Conservation (phyloP, 2,888 invertebrate genomes). For the Branchipolynoe longqiensis region DNA sequence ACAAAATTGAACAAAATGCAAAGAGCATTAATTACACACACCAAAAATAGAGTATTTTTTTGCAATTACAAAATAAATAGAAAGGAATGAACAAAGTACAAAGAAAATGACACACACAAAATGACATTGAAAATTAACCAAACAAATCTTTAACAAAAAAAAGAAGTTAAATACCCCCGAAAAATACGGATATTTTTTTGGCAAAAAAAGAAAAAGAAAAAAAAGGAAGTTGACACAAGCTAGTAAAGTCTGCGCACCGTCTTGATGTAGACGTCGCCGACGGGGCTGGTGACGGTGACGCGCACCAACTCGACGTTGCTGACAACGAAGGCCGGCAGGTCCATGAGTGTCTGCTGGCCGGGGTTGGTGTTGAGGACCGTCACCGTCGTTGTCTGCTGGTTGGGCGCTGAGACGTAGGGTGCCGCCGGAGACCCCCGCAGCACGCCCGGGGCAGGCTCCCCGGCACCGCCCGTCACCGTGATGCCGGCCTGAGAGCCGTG, state of each 20-base stretch:
- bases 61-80: background rate
- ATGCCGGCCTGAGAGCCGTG: background rate
- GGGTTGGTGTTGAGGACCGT: background rate
- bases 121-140: background rate
- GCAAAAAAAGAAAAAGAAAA: background rate
- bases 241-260: too few species aligned
- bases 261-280: background rate
- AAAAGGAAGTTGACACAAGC: too few species aligned
- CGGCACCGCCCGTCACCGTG: background rate
- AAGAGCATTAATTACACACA: too few species aligned
- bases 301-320: background rate
- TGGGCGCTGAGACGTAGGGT: background rate
- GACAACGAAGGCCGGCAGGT: background rate
- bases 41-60: too few species aligned
- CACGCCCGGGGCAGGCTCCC: background rate
- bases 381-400: background rate
- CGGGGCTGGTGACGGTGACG: background rate
- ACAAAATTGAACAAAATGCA: too few species aligned
- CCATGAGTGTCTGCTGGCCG: conserved; percentile 5
- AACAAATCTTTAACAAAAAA: too few species aligned
- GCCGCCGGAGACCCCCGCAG: background rate
- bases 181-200: background rate
- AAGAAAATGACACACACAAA: background rate
- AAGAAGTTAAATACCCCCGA: background rate
- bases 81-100: background rate